Evolutionary conservation across 2,888 invertebrate species (phyloP), one percentile per base, ranked within the genome.

Genomic region (Aelia acuminata): DNA sequence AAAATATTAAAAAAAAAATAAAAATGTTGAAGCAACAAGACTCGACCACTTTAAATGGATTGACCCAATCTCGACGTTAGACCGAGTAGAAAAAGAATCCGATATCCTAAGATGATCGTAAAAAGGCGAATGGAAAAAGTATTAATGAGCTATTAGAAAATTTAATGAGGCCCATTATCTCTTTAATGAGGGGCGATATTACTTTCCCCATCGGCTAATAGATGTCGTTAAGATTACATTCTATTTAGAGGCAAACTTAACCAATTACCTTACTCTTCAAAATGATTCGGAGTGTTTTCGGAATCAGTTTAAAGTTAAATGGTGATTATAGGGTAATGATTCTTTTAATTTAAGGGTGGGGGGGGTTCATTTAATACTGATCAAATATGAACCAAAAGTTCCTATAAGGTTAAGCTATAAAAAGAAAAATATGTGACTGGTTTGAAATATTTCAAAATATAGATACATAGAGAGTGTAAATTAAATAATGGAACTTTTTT

Each of bases 221-320:
- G 63, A 70, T 70, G 15, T 70, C 63, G 63, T 70, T 70, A 70
- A 70, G 63, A 70, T 70, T 70, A 70, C 35, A 70, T 70, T 70
- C 63, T 70, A 35, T 70, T 31, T 70, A 35, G 63, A 0, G 31
- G 1, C 20, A 22, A 70, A 70, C 63, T 70, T 70, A 35, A 70
- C 18, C 63, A 35, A 70, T 70, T 70, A 70, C 35, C 35, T 70
- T 18, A 70, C 18, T 70, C 35, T 70, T 70, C 18, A 70, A 70
- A 35, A 70, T 31, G 35, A 31, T 70, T 70, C 7, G 31, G n/a
- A 70, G 35, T 70, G 20, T 35, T 35, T 70, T 31, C 63, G 18
- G 63, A 31, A 35, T 70, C 35, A 5, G 31, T 70, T 70, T 35
- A 70, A 35, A 70, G 35, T 70, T 31, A 26, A 57, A 11, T 26